Base-by-base conservation (phyloP, 92 coral and sea anemone genomes). In the Epizoanthus rinbou region DNA sequence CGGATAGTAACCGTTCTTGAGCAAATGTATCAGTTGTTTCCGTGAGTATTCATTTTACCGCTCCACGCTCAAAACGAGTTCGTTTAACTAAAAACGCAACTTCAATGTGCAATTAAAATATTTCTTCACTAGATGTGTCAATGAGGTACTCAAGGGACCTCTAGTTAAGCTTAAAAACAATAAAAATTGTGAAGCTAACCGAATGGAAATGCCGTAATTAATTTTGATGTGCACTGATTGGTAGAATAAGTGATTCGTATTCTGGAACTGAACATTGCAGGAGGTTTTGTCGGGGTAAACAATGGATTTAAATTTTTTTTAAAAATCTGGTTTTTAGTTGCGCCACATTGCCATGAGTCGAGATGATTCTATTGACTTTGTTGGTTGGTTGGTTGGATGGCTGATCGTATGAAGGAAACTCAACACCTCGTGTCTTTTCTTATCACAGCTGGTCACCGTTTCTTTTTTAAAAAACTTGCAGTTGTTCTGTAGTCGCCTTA, bases 81-180 rank as follows among this genome's bases (percentile, higher is more conserved):
- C 13, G 22, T 8, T 31, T 31, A 4, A 35, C 2, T 13, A 50
- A 54, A 65, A 31, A 15, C 45, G 45, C 23, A 50, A 53, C 24
- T 16, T 47, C 57, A 47, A 25, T 24, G 31, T 22, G 54, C 21
- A 74, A 52, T 74, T 28, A 24, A 17, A 74, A 56, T 56, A 71
- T 21, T 56, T 15, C 33, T 56, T 74, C 25, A 15, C 24, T 54
- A 25, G 43, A 74, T 14, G 80, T 74, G 80, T 74, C 64, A 56
- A 14, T 45, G 62, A 2, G 16, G 28, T 33, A 75, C 80, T 47
- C 80, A 31, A 53, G 80, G 80, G 80, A 75, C 66, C 39, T 47
- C 17, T 28, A 9, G 53, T 57, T n/a, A 28, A 24, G 66, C 15
- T 57, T 56, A 28, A 54, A 7, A 13, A 75, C 80, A 75, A 75